Percentiles rank a stretch among this genome's conserved stretches.
phyloP scores from a whole-genome alignment of 2,888 invertebrate species.

The Trichopria drosophilae region DNA sequence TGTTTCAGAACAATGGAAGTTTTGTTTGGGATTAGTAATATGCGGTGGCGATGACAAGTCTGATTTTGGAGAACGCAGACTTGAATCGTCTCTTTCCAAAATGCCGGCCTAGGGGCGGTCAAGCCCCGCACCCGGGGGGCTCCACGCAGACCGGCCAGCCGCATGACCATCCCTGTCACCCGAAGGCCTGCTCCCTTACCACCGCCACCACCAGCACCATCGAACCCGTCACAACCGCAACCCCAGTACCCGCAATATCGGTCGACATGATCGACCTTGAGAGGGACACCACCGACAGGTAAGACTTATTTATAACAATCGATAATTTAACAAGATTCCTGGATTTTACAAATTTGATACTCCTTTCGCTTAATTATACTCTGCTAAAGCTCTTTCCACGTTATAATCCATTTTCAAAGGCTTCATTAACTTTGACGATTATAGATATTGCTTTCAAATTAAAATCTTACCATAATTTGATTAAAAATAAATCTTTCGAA shows the following conservation, averaged over 20 bases:
- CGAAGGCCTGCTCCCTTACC: slow-evolving; percentile 38
- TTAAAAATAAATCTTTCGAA: too few relatives aligned
- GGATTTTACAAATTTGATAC: too few relatives aligned
- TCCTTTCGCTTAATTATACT: too few relatives aligned
- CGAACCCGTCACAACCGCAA: slow-evolving; percentile 42
- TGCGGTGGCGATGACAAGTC: slow-evolving; percentile 57
- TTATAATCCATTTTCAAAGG: too few relatives aligned
- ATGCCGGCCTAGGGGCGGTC: slow-evolving; percentile 58
- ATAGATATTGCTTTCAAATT: too few relatives aligned
- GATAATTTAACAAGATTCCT: neutral
- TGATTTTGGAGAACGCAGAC: slow-evolving; percentile 58
- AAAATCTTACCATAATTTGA: too few relatives aligned
- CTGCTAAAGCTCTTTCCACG: too few relatives aligned
- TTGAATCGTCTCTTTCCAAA: slow-evolving; percentile 58
- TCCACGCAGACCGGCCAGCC: slow-evolving; percentile 47
- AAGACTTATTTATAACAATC: slow-evolving; percentile 35
- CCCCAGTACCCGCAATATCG: slow-evolving; percentile 39
- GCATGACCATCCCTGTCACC: slow-evolving; percentile 51
- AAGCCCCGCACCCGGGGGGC: slow-evolving; percentile 52
- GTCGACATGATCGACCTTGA: slow-evolving; percentile 57
- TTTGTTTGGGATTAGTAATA: slow-evolving; percentile 47
- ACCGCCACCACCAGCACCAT: slow-evolving; percentile 35
- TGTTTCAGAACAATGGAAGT: slow-evolving; percentile 49
- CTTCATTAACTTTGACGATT: too few relatives aligned
- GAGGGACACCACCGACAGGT: slow-evolving; percentile 56